Evolutionary conservation across 2,113 vertebrate species (phyloP).

Genomic region (Oceanites oceanicus): DNA sequence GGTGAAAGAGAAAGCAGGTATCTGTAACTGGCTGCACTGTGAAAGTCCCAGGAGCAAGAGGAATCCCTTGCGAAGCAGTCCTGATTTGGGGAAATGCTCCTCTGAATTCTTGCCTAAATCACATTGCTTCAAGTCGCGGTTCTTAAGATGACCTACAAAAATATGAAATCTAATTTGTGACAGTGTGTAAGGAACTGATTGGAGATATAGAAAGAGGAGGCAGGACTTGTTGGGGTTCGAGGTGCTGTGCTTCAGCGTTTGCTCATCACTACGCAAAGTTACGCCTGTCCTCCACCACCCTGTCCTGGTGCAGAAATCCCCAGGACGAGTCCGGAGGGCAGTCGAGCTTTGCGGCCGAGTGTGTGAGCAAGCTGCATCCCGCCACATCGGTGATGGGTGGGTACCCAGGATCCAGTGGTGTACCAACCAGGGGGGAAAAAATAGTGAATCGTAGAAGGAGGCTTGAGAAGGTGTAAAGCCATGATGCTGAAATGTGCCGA

Average conservation of each 20-base stretch:
- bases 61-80: background rate
- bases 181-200: background rate
- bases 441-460: background rate
- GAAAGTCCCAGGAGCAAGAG: background rate
- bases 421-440: background rate
- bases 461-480: background rate
- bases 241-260: background rate
- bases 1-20: background rate
- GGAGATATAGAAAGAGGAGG: background rate
- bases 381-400: fast-evolving
- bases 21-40: background rate
- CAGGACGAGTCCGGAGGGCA: fast-evolving
- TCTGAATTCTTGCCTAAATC: background rate
- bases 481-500: background rate
- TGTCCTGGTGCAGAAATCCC: background rate
- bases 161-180: background rate
- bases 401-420: background rate
- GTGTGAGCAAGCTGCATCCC: background rate
- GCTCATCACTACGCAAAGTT: background rate
- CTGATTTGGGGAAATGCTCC: background rate
- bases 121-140: background rate
- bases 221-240: background rate
- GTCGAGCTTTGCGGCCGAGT: background rate
- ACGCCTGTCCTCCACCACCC: background rate
- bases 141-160: background rate